Conservation (phyloP, 2,888 invertebrate genomes). For the Caenorhabditis wallacei region DNA sequence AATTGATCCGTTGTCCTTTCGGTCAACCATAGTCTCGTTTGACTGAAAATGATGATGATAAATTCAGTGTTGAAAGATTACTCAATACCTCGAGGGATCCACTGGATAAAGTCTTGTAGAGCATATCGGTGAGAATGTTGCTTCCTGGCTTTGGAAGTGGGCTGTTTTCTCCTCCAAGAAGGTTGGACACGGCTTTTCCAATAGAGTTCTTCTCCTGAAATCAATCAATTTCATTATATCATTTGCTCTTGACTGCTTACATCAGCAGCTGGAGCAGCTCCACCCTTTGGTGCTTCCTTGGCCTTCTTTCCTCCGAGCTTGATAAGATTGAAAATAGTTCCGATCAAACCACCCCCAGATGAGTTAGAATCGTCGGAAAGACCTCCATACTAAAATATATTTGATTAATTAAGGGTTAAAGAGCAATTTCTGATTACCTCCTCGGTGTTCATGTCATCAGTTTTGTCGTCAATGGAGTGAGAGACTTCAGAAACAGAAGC, state of each 20-base stretch:
- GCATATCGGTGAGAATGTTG: constrained; percentile 81
- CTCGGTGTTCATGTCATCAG: constrained; percentile 65
- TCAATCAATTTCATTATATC: not conserved
- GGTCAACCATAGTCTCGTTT: constrained; percentile 67
- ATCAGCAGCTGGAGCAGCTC: constrained; percentile 24
- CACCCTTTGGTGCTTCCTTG: constrained; percentile 36
- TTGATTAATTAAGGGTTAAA: not conserved
- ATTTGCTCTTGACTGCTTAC: not conserved
- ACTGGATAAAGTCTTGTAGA: constrained; percentile 83
- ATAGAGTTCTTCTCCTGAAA: constrained; percentile 73
- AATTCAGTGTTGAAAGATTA: not conserved
- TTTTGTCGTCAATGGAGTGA: constrained; percentile 67
- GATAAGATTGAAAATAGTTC: constrained; percentile 81
- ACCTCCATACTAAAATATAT: constrained; percentile 75
- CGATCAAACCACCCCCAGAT: constrained; percentile 81
- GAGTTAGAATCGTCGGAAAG: constrained; percentile 79
- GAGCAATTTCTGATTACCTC: constrained; percentile 47
- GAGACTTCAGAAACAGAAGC: constrained; percentile 79
- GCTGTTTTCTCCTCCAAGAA: constrained; percentile 80
- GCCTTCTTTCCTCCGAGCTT: constrained; percentile 78
- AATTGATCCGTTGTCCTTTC: constrained; percentile 66
- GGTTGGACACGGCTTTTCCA: constrained; percentile 78
- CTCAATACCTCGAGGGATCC: constrained; percentile 74
- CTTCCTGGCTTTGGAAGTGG: constrained; percentile 79
- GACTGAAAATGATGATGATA: constrained; percentile 52